phyloP scores from a whole-genome alignment of 2,797 vertebrate species.

The Lepus townsendii region DNA sequence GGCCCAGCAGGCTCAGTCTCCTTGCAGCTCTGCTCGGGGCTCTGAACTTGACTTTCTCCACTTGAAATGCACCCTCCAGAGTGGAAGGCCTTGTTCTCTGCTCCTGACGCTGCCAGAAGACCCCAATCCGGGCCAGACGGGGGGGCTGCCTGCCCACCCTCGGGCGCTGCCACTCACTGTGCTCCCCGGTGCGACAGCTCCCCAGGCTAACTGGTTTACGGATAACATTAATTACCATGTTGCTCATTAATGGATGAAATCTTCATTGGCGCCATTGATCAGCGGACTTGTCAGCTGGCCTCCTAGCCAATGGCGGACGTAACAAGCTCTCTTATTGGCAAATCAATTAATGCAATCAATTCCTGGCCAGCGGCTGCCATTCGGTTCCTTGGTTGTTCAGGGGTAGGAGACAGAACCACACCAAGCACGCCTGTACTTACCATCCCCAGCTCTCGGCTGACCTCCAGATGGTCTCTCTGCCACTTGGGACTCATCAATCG shows the following conservation, averaged over 20 bases:
- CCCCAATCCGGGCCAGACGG: background rate
- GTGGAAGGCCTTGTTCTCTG: fast-evolving
- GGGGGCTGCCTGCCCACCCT: background rate
- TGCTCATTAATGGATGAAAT: conserved; percentile 99
- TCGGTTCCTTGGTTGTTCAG: conserved; percentile 88
- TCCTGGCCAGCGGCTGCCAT: conserved; percentile 97
- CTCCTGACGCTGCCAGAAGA: fast-evolving
- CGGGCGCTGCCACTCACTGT: conserved; percentile 87
- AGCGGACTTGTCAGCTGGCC: conserved; percentile 98
- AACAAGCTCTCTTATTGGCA: conserved; percentile 99
- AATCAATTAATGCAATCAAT: conserved; percentile 99
- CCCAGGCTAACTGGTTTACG: conserved; percentile 97
- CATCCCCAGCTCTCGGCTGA: conserved; percentile 79
- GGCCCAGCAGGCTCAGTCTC: background rate
- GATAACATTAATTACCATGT: conserved; percentile 99
- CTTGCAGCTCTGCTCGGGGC: background rate
- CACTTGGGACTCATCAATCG: conserved; percentile 72
- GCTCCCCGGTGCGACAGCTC: conserved; percentile 91
- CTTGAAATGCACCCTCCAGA: background rate
- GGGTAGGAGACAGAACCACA: conserved; percentile 88
- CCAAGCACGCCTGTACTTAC: conserved; percentile 89
- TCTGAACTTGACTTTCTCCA: background rate
- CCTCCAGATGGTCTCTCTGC: conserved; percentile 81
- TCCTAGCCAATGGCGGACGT: conserved; percentile 99
- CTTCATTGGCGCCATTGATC: conserved; percentile 99